Conservation (phyloP, 2,113 vertebrate genomes). For the Clarias magur region DNA sequence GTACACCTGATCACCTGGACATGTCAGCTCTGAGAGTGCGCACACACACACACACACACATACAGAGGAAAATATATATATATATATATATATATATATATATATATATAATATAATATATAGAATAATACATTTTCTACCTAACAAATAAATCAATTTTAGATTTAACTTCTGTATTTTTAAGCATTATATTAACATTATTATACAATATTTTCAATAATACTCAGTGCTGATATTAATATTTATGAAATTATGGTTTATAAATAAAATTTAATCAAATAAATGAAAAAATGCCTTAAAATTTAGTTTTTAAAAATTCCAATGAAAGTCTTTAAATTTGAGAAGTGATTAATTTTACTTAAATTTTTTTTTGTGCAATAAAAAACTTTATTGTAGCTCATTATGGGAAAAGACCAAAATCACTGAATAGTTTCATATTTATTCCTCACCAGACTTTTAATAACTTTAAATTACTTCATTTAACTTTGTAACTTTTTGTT, state of each 20-base stretch:
- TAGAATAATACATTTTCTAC: background rate
- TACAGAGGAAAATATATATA: no score
- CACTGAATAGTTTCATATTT: no score
- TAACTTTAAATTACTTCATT: no score
- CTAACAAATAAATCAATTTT: background rate
- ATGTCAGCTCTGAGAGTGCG: constrained; percentile 76
- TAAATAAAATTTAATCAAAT: background rate
- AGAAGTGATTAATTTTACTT: background rate
- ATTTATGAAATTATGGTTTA: background rate
- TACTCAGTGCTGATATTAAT: background rate
- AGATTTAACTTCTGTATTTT: background rate
- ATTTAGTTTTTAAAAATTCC: no score
- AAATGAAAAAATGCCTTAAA: no score
- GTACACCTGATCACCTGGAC: constrained; percentile 81
- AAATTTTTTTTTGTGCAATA: background rate
- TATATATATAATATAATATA: background rate
- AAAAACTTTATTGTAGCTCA: background rate
- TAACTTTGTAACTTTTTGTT: no score
- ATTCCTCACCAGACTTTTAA: no score
- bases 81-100: no score
- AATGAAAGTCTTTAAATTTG: background rate
- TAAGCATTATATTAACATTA: background rate
- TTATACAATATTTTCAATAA: background rate
- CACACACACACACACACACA: constrained; percentile 21
- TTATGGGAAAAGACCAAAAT: no score